A percentile compares a stretch with the other conserved stretches of the same genome.
Evolutionary conservation across 2,113 vertebrate species (phyloP).

Genomic region (Scomber colias): DNA sequence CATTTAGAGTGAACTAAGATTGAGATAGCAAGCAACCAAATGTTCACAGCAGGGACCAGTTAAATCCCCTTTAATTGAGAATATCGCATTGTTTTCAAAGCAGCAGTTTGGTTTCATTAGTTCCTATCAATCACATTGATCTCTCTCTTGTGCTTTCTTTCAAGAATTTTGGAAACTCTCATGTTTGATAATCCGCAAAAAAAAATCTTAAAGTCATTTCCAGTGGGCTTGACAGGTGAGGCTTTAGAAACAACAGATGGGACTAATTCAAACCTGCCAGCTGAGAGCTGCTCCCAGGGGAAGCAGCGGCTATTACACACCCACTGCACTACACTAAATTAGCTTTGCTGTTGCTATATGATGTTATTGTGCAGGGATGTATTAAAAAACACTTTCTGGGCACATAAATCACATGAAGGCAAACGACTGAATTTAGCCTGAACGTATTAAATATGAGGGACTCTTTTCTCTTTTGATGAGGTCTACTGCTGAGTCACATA

Average conservation of each 20-base stretch:
- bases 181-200: background rate
- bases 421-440: background rate
- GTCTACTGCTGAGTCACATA: background rate
- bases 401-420: background rate
- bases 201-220: background rate
- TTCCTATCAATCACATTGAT: background rate
- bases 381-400: background rate
- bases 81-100: slow-evolving; percentile 1
- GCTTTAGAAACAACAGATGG: slow-evolving; percentile 19
- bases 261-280: slow-evolving; percentile 21
- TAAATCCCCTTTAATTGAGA: background rate
- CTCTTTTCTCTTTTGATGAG: background rate
- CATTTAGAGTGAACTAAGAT: too few species aligned
- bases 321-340: background rate
- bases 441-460: too few species aligned
- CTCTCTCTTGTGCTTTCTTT: background rate
- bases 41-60: background rate
- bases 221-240: background rate
- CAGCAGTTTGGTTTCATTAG: slow-evolving; percentile 1
- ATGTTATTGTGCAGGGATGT: background rate
- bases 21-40: background rate
- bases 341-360: slow-evolving; percentile 13
- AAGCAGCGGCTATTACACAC: background rate
- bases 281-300: background rate
- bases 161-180: too few species aligned